These are phyloP conservation scores for Heliothis subflexa DNA, from an alignment of 1,140 invertebrate genomes.

Conservation along the genomic window DNA sequence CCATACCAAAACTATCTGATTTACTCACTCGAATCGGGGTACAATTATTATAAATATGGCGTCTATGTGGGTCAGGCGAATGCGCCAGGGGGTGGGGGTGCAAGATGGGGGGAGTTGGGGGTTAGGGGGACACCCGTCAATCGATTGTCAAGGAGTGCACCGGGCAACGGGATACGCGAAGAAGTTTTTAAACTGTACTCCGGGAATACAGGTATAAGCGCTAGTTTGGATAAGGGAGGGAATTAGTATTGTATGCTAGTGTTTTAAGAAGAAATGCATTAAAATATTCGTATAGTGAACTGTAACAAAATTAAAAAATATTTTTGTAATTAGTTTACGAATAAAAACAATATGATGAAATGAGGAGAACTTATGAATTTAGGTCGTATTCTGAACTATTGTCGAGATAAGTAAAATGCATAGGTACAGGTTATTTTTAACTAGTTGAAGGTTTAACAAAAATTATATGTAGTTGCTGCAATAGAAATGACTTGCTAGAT, in stretches of 20 bases:
- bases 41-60: conserved; percentile 86
- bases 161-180: conserved; percentile 61
- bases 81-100: conserved; percentile 59
- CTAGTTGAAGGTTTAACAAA: too few relatives aligned
- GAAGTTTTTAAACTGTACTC: conserved; percentile 64
- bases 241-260: conserved; percentile 11
- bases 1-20: conserved; percentile 72
- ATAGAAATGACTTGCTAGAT: neutral
- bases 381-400: too few relatives aligned
- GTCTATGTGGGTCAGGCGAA: conserved; percentile 80
- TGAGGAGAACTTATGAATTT: too few relatives aligned
- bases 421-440: too few relatives aligned
- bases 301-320: too few relatives aligned
- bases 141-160: conserved; percentile 85
- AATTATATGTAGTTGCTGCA: neutral
- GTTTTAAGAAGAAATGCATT: conserved; percentile 1
- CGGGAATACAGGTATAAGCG: conserved; percentile 46
- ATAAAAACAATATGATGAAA: neutral
- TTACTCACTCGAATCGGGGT: conserved; percentile 78
- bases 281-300: neutral
- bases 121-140: conserved; percentile 79
- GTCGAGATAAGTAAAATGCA: too few relatives aligned
- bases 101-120: conserved; percentile 52
- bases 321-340: neutral
- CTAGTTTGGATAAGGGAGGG: conserved; percentile 14